Evolutionary conservation across 2,113 vertebrate species (phyloP).

Genomic region (Pelobates fuscus): DNA sequence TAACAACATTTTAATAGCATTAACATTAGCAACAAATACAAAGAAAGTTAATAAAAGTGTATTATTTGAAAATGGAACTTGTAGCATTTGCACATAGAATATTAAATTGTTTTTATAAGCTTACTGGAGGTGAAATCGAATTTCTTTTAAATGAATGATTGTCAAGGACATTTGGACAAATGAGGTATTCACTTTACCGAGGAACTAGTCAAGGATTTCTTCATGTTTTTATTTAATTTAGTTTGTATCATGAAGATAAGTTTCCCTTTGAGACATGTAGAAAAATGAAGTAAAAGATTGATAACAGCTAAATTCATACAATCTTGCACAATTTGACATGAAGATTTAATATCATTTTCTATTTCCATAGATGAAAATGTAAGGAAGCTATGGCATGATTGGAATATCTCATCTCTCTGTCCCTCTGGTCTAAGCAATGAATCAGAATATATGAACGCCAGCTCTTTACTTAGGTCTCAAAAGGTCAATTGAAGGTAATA

Average conservation of each 20-base stretch:
- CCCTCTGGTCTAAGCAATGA: constrained; percentile 8
- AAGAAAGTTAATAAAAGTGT: constrained; percentile 55
- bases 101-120: constrained; percentile 62
- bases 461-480: constrained; percentile 5
- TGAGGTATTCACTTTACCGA: constrained; percentile 61
- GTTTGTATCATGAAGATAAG: constrained; percentile 58
- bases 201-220: constrained; percentile 60
- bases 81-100: constrained; percentile 54
- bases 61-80: constrained; percentile 52
- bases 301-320: constrained; percentile 59
- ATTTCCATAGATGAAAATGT: constrained; percentile 48
- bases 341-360: constrained; percentile 50
- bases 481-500: constrained; percentile 19
- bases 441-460: constrained; percentile 31
- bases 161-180: constrained; percentile 63
- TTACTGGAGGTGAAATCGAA: constrained; percentile 61
- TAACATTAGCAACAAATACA: constrained; percentile 16
- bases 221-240: constrained; percentile 67
- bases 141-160: constrained; percentile 61
- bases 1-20: background rate
- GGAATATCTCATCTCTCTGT: constrained; percentile 42
- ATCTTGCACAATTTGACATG: constrained; percentile 56
- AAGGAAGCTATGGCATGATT: constrained; percentile 14
- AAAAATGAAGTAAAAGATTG: constrained; percentile 65
- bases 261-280: constrained; percentile 57